Evolutionary conservation across 2,113 vertebrate genomes (phyloP).

Genomic region (Trochalopteron elliotii): DNA sequence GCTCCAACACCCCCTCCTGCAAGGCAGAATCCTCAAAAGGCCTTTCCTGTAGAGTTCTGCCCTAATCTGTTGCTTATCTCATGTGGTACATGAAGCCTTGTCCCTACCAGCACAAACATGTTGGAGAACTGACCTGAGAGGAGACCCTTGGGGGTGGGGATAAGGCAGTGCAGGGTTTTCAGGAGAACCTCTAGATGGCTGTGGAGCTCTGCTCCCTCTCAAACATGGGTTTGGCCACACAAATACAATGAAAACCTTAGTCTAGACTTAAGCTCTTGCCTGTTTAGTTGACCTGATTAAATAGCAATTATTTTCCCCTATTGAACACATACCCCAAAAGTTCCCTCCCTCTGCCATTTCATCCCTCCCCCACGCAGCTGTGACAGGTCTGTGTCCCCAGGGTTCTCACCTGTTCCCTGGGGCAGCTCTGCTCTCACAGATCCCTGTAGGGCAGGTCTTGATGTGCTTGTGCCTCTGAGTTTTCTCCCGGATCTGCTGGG

Average conservation of each 20-base stretch:
- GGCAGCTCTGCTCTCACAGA: background rate
- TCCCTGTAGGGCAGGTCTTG: background rate
- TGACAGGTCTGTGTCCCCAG: background rate
- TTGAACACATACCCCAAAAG: background rate
- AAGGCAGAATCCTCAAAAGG: background rate
- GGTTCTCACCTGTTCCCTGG: background rate
- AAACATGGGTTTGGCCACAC: background rate
- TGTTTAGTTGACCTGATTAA: background rate
- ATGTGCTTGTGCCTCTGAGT: background rate
- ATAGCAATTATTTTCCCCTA: background rate
- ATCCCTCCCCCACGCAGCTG: background rate
- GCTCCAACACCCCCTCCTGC: background rate
- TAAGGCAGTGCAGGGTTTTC: background rate
- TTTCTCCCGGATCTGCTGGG: background rate
- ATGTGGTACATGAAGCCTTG: background rate
- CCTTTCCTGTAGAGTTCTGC: background rate
- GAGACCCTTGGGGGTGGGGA: background rate
- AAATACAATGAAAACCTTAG: background rate
- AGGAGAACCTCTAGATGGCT: background rate
- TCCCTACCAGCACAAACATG: background rate
- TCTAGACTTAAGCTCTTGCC: background rate
- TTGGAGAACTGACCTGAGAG: background rate
- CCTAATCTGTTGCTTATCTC: background rate
- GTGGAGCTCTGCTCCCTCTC: background rate
- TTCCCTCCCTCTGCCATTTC: background rate